Evolutionary conservation across 2,113 vertebrate species (phyloP).

Genomic region (Colaptes auratus): DNA sequence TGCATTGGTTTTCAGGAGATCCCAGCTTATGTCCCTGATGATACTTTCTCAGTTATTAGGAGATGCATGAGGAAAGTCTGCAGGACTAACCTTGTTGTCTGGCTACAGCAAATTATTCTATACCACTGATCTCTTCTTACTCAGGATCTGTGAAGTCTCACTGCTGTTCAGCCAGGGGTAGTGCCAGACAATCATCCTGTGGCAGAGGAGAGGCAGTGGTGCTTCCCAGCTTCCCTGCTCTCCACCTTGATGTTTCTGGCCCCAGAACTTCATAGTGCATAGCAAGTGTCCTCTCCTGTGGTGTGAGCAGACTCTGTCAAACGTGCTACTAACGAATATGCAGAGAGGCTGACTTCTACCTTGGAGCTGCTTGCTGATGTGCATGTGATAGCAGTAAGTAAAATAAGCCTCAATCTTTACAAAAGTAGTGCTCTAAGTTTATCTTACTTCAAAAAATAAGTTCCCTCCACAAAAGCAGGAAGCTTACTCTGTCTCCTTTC

Average conservation of each 20-base stretch:
- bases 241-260: background rate
- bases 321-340: background rate
- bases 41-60: background rate
- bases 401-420: conserved; percentile 38
- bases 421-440: conserved; percentile 62
- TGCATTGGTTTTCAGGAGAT: background rate
- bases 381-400: conserved; percentile 26
- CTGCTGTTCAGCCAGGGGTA: background rate
- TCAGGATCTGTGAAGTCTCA: background rate
- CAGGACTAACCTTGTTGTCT: background rate
- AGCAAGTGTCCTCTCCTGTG: background rate
- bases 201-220: background rate
- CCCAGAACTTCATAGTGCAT: background rate
- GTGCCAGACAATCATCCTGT: background rate
- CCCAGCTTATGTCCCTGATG: background rate
- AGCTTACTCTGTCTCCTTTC: conserved; percentile 70
- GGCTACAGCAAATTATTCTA: background rate
- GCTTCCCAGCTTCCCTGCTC: background rate
- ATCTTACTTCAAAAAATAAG: conserved; percentile 62
- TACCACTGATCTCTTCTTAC: background rate
- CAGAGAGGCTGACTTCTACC: background rate
- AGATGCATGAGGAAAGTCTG: background rate
- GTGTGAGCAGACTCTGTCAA: rapidly evolving
- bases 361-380: conserved; percentile 31
- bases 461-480: conserved; percentile 73